Evolutionary conservation across 1,140 invertebrate genomes (phyloP), one percentile per base, ranked within the genome.

Genomic region (Colletes latitarsis): DNA sequence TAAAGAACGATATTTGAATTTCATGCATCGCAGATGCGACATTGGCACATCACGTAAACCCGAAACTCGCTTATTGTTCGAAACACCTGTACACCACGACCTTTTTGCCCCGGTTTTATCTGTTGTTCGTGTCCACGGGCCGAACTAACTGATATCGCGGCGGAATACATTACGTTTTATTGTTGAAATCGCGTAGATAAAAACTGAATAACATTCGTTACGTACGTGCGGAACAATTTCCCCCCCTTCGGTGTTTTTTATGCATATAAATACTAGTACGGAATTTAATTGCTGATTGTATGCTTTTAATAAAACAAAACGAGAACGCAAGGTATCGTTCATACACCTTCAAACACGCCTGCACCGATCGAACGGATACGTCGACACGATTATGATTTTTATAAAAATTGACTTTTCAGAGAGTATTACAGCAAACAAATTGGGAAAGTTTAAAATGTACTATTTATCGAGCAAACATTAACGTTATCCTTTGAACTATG

Each of bases 11-110:
- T 72, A 72, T 69, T 77, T 77, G 66, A 77, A 77, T 77, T 77
- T 77, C 74, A 77, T 77, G 74, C 74, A 77, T 77, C 41, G 66
- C 43, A 49, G 66, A 69, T 60, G 74, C 21, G 41, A 77, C 74
- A 69, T 69, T 30, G 74, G 15, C 66, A 57, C 55, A 49, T 67
- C 74, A 21, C 39, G 52, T 68, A 76, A 41, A 46, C 41, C 63
- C 66, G 74, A 76, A 68, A 69, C 64, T 69, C 52, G 53, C 53
- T 58, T 64, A 64, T 77, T 77, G 74, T 77, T 69, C 12, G 41
- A 49, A 69, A 67, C 74, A 69, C 66, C 53, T 49, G 74, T 69
- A 77, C n/a, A 14, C 19, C 17, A 17, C 30, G 64, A 21, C 39
- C 19, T 41, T 69, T 76, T 69, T 69, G 49, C 9, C 39, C 1